Evolutionary conservation across 2,113 vertebrate genomes (phyloP), one percentile per base, ranked within the genome.

Genomic region (Antigone vipio): DNA sequence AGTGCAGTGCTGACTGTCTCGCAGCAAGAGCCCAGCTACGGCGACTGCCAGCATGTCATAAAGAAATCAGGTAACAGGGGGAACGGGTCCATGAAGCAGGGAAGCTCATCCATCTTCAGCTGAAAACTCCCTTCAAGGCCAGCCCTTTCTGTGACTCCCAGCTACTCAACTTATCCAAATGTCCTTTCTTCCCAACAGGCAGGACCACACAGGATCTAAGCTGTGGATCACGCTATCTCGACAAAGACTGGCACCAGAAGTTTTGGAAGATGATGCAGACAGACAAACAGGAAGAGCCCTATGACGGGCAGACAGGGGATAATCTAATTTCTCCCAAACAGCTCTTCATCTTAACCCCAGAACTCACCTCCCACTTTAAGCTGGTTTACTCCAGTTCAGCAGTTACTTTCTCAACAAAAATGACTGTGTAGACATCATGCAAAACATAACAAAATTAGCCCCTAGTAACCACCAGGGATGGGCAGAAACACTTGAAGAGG

Each of bases 31-130:
- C 68, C 62, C 72, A 27, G 53, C 62, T 13, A 56, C 90, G 79
- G 66, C 34, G 6, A 67, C 83, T 94, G 83, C 96, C 95, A 88
- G 63, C 68, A 84, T 40, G 93, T 92, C 83, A 68, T 67, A 94
- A 88, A 86, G 56, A 90, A 96, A 64, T 80, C 85, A 81, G 94
- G 94, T 84, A 95, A 93, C 86, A 8, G 38, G 42, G 77, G 80
- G 92, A 96, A 69, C 0, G 30, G 94, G 86, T 91, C 95, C 94
- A 79, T 35, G 29, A 81, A 76, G 29, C 76, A 92, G 94, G 77
- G 89, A 79, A 97, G 85, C 88, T 96, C 91, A 97, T 98, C 97
- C 95, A 96, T 98, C 97, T 98, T 97, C 84, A 93, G 49, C 58
- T 66, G 69, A 92, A 89, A 84, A 71, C 59, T 94, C 80, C 89